Evolutionary conservation across 2,797 vertebrate genomes (phyloP).

Genomic region (Liasis olivaceus): DNA sequence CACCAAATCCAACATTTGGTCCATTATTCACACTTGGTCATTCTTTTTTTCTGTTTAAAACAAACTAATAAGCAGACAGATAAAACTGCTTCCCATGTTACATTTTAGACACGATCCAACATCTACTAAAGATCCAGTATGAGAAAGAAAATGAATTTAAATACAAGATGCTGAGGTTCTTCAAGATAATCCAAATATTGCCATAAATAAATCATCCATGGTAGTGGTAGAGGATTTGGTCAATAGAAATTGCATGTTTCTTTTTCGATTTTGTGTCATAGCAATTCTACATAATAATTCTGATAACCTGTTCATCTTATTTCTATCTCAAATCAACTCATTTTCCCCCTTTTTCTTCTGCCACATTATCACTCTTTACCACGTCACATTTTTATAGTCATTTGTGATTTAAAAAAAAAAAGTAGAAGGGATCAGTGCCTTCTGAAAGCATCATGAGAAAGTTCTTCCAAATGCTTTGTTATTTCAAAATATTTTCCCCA

Average conservation of each 20-base stretch:
- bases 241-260: not conserved
- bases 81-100: not conserved
- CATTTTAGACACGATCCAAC: not conserved
- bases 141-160: not conserved
- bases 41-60: not conserved
- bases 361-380: not conserved
- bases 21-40: not conserved
- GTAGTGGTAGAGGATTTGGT: not conserved
- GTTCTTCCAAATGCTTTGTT: not conserved
- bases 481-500: not conserved
- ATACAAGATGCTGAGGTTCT: not conserved
- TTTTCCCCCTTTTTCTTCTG: not conserved
- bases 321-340: not conserved
- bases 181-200: not conserved
- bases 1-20: not conserved
- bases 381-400: not conserved
- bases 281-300: not conserved
- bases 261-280: not conserved
- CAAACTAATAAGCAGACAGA: not conserved
- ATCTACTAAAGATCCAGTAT: not conserved
- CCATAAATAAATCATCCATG: not conserved
- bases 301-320: not conserved
- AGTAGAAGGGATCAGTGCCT: not conserved
- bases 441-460: not conserved
- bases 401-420: not conserved